Conservation (phyloP, 2,797 vertebrate genomes). For the Pagetopsis macropterus region DNA sequence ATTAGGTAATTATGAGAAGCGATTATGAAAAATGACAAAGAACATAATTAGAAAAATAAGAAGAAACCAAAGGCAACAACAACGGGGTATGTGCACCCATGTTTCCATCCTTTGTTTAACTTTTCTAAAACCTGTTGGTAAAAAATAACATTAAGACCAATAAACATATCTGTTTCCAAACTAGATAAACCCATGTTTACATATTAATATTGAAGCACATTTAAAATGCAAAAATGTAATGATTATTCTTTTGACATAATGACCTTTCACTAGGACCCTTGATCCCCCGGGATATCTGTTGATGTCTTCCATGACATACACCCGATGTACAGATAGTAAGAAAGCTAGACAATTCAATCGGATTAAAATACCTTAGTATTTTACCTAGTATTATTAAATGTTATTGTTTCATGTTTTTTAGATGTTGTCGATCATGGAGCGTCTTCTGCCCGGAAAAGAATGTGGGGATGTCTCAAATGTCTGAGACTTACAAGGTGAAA, state of each 20-base stretch:
- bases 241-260: background rate
- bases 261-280: background rate
- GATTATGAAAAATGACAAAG: background rate
- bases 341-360: background rate
- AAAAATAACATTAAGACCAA: background rate
- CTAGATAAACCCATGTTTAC: background rate
- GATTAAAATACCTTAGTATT: background rate
- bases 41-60: background rate
- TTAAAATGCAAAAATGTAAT: background rate
- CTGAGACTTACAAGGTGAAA: background rate
- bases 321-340: background rate
- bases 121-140: background rate
- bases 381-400: background rate
- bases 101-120: background rate
- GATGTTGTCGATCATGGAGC: background rate
- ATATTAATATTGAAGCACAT: background rate
- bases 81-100: background rate
- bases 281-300: background rate
- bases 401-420: background rate
- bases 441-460: background rate
- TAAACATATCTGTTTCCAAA: background rate
- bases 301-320: background rate
- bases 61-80: background rate
- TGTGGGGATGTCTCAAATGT: background rate
- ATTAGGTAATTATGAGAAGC: background rate